A percentile compares a stretch with the other conserved stretches of the same genome.
Evolutionary conservation across 2,888 invertebrate species (phyloP).

Genomic region (Hyles lineata): DNA sequence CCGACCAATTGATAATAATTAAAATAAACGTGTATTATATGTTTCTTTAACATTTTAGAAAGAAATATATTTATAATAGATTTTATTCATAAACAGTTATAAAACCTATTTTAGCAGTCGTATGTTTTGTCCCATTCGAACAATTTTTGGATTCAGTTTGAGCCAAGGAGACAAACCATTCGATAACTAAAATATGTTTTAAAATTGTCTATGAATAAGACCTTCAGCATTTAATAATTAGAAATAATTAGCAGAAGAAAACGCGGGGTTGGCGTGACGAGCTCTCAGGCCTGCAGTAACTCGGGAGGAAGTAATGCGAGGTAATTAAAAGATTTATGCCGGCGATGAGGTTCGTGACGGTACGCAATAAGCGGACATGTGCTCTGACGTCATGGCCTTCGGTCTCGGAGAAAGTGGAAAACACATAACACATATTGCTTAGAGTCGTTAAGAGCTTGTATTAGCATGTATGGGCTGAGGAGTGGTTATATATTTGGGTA

Average conservation of each 20-base stretch:
- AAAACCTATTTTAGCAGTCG: too few relatives aligned
- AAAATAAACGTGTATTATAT: too few relatives aligned
- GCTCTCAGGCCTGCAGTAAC: slow-evolving; percentile 38
- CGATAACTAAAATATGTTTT: too few relatives aligned
- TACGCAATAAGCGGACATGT: slow-evolving; percentile 45
- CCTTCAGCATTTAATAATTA: slow-evolving; percentile 12
- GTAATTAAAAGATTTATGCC: slow-evolving; percentile 47
- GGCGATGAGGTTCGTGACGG: slow-evolving; percentile 44
- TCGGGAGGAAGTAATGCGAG: slow-evolving; percentile 41
- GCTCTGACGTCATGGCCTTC: slow-evolving; percentile 38
- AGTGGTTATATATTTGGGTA: too few relatives aligned
- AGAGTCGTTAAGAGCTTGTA: too few relatives aligned
- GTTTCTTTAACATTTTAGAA: background rate
- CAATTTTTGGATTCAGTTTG: too few relatives aligned
- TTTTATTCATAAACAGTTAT: background rate
- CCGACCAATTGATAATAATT: too few relatives aligned
- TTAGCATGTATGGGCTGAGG: too few relatives aligned
- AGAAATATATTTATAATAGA: slow-evolving; percentile 40
- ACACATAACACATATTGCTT: background rate
- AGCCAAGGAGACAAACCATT: too few relatives aligned
- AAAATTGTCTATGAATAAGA: too few relatives aligned
- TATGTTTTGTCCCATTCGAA: too few relatives aligned
- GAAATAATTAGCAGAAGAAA: slow-evolving; percentile 20
- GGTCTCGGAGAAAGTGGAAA: background rate
- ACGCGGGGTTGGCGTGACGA: slow-evolving; percentile 40